Evolutionary conservation across 2,113 vertebrate genomes (phyloP).

Genomic region (Gallinago undulata): DNA sequence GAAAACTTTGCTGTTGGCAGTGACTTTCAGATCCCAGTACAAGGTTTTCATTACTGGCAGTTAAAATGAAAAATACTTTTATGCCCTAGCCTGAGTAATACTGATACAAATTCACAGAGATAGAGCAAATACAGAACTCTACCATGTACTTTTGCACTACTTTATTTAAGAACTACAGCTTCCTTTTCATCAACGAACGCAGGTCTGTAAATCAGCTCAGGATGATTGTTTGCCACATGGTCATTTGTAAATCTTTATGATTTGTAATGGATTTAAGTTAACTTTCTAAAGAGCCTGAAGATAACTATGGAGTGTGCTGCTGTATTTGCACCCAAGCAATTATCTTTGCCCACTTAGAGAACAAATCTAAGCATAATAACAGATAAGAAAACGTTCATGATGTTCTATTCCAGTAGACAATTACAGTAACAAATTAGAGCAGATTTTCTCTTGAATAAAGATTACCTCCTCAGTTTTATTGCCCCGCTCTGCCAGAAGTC

Average conservation of each 20-base stretch:
- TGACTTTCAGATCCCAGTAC: not conserved
- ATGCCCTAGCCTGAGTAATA: not conserved
- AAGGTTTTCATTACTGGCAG: not conserved
- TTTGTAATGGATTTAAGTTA: not conserved
- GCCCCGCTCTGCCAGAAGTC: not conserved
- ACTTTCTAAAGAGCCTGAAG: not conserved
- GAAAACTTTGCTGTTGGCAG: conserved; percentile 19
- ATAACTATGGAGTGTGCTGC: not conserved
- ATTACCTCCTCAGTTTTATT: not conserved
- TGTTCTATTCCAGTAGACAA: not conserved
- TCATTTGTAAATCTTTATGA: not conserved
- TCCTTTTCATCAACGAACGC: not conserved
- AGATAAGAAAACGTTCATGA: not conserved
- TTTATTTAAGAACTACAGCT: not conserved
- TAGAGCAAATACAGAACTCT: not conserved
- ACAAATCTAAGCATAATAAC: not conserved
- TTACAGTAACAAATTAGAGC: not conserved
- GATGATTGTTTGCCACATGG: not conserved
- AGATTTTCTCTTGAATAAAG: not conserved
- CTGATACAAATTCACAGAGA: not conserved
- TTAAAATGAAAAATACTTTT: conserved; percentile 21
- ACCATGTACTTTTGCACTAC: not conserved
- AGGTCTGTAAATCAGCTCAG: not conserved
- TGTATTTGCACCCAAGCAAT: not conserved
- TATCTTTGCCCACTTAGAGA: not conserved